These are phyloP conservation scores for Porites evermanni DNA, from an alignment of 92 coral and sea anemone genomes.

Conservation along the genomic window DNA sequence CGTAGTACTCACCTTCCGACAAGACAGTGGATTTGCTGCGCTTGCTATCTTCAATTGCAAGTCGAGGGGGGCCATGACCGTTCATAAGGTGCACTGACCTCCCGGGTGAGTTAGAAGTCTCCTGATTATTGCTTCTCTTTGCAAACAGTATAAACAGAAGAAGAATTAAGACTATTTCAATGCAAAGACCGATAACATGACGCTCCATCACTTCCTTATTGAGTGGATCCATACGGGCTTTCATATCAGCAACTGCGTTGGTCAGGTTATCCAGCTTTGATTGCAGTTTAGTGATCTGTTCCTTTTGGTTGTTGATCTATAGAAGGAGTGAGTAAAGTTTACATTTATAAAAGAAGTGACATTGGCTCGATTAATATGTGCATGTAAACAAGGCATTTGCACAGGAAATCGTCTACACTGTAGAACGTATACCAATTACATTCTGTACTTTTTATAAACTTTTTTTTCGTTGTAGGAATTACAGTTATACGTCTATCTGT, in stretches of 20 bases:
- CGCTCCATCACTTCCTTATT: conserved; percentile 89
- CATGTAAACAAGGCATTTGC: too few relatives aligned
- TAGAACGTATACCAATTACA: too few relatives aligned
- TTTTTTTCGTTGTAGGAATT: too few relatives aligned
- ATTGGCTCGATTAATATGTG: too few relatives aligned
- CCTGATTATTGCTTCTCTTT: conserved; percentile 13
- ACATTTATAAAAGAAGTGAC: too few relatives aligned
- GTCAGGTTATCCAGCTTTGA: conserved; percentile 44
- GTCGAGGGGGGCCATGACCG: conserved; percentile 39
- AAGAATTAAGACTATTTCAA: conserved; percentile 76
- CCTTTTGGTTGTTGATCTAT: conserved; percentile 71
- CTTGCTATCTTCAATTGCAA: conserved; percentile 17
- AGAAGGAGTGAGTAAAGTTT: neutral
- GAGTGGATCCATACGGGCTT: conserved; percentile 42
- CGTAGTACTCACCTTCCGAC: neutral
- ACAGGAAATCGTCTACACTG: too few relatives aligned
- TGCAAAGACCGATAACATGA: conserved; percentile 88
- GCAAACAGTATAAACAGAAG: conserved; percentile 67
- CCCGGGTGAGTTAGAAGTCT: neutral
- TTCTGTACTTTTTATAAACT: too few relatives aligned
- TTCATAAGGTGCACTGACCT: conserved; percentile 8
- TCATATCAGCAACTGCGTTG: conserved; percentile 28
- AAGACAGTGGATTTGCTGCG: neutral
- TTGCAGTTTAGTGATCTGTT: conserved; percentile 64
- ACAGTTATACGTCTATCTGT: too few relatives aligned